Evolutionary conservation across 2,797 vertebrate genomes (phyloP).

Genomic region (Coilia nasus): DNA sequence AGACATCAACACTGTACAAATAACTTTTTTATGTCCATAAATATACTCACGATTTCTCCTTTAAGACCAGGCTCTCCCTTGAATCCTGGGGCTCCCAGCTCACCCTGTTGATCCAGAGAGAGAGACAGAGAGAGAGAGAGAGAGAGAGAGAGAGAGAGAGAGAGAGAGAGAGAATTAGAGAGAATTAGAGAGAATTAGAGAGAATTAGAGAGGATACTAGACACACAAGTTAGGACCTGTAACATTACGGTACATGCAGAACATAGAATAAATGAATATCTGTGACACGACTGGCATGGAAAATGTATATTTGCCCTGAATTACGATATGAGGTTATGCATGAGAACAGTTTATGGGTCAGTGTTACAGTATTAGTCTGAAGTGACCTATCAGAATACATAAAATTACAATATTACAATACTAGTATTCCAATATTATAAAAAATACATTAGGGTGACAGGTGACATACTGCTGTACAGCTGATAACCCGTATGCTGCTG

Average conservation of each 20-base stretch:
- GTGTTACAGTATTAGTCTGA: no score
- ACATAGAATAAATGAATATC: background rate
- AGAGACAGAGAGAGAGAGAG: background rate
- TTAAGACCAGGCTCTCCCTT: slow-evolving; percentile 93
- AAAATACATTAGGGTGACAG: no score
- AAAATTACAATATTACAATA: no score
- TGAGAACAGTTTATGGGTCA: no score
- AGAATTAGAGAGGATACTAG: background rate
- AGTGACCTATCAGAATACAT: no score
- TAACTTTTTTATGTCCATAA: background rate
- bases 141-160: background rate
- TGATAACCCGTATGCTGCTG: no score
- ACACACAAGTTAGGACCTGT: background rate
- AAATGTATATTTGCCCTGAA: no score
- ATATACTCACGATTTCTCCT: slow-evolving; percentile 87
- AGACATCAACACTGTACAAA: no score
- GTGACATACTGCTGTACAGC: no score
- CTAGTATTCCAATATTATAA: no score
- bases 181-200: background rate
- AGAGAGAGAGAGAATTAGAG: background rate
- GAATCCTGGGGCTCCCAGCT: slow-evolving; percentile 81
- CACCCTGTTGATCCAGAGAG: slow-evolving; percentile 78
- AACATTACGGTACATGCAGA: background rate
- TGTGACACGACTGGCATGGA: background rate
- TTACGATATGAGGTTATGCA: no score